These are phyloP conservation scores for Gallinago jamesoni DNA, from an alignment of 2,113 vertebrate species.

Conservation along the genomic window DNA sequence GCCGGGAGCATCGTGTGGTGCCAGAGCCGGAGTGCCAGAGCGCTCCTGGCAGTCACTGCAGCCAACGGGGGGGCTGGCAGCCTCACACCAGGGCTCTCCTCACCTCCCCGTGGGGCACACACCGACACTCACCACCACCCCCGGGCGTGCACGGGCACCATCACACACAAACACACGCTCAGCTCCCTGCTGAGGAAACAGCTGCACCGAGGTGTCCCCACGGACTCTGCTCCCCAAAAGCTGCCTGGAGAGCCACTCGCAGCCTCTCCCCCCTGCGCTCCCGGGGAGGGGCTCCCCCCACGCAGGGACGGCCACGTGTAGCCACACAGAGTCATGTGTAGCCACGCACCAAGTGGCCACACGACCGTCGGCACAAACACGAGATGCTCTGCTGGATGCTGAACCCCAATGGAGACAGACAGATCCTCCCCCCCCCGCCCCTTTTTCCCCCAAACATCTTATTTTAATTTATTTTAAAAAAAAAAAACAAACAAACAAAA, in stretches of 20 bases:
- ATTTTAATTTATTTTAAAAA: not conserved
- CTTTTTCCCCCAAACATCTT: not conserved
- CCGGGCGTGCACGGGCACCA: fast-evolving
- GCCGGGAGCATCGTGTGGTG: not conserved
- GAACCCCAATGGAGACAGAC: not conserved
- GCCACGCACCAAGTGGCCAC: not conserved
- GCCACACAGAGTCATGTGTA: not conserved
- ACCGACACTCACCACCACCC: fast-evolving
- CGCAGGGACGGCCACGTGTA: fast-evolving
- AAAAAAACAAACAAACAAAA: no score
- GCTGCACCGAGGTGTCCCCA: not conserved
- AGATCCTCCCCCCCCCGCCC: not conserved
- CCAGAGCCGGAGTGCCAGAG: fast-evolving
- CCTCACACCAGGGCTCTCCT: not conserved
- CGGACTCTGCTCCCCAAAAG: not conserved
- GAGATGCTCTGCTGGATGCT: not conserved
- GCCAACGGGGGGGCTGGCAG: not conserved
- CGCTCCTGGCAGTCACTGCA: fast-evolving
- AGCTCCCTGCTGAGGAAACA: not conserved
- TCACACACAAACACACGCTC: fast-evolving
- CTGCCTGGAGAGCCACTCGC: not conserved
- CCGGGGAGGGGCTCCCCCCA: not conserved
- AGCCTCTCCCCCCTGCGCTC: fast-evolving
- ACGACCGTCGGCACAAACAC: fast-evolving
- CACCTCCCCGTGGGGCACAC: fast-evolving